phyloP scores from a whole-genome alignment of 2,888 invertebrate species.

The Amaurobius ferox region DNA sequence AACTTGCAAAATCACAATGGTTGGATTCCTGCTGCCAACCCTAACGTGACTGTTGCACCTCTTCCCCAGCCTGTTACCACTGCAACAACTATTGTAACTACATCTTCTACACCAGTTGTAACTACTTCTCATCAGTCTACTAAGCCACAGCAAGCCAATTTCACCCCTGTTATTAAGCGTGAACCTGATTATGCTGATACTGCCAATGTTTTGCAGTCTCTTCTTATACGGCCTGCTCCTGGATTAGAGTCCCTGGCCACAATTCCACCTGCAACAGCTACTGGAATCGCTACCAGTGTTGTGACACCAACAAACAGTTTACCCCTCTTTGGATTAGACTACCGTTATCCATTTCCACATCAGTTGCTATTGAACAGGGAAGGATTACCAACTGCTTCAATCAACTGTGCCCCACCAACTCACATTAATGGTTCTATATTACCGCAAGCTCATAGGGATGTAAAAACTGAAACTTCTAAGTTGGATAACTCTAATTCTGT shows the following conservation, averaged over 20 bases:
- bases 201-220: slow-evolving; percentile 59
- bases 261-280: slow-evolving; percentile 19
- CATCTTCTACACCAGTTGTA: slow-evolving; percentile 26
- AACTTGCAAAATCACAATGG: slow-evolving; percentile 49
- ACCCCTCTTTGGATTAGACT: slow-evolving; percentile 52
- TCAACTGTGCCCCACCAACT: slow-evolving; percentile 5
- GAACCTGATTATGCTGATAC: slow-evolving; percentile 61
- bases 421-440: background rate
- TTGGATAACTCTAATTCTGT: slow-evolving; percentile 13
- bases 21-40: slow-evolving; percentile 66
- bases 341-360: slow-evolving; percentile 39
- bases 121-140: slow-evolving; percentile 25
- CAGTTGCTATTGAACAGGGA: slow-evolving; percentile 36
- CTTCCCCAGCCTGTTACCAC: slow-evolving; percentile 22
- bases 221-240: slow-evolving; percentile 40
- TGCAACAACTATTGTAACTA: slow-evolving; percentile 28
- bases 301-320: slow-evolving; percentile 38
- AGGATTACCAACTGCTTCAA: slow-evolving; percentile 15
- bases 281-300: slow-evolving; percentile 26
- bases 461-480: slow-evolving; percentile 35
- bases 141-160: slow-evolving; percentile 19
- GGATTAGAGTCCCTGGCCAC: slow-evolving; percentile 31
- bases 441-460: slow-evolving; percentile 1
- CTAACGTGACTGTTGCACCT: slow-evolving; percentile 61
- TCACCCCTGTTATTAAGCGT: slow-evolving; percentile 20